Conservation (phyloP, 1,140 invertebrate species). For the Papilio dardanus region DNA sequence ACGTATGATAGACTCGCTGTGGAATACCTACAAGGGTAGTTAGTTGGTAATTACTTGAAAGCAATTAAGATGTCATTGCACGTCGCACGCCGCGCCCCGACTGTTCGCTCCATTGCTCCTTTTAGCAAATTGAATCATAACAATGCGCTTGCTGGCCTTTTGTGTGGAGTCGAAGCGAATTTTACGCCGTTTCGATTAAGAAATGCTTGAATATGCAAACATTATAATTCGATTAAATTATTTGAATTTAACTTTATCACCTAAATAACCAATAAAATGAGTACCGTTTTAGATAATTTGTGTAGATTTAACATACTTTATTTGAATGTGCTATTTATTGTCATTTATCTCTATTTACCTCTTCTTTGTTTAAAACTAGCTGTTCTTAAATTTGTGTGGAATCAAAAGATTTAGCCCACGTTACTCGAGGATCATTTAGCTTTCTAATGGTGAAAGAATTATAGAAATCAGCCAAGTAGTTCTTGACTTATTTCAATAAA, state of each 20-base stretch:
- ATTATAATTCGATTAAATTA: not conserved
- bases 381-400: too few relatives aligned
- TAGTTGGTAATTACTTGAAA: slow-evolving; percentile 45
- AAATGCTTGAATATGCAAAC: slow-evolving; percentile 29
- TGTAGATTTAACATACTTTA: not conserved
- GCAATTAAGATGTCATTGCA: slow-evolving; percentile 48
- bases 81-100: slow-evolving; percentile 42
- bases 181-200: slow-evolving; percentile 25
- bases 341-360: not conserved
- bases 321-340: not conserved
- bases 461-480: too few relatives aligned
- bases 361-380: not conserved
- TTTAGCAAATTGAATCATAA: slow-evolving; percentile 50
- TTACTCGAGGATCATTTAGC: too few relatives aligned
- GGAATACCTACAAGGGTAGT: slow-evolving; percentile 21
- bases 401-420: too few relatives aligned
- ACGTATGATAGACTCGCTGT: slow-evolving; percentile 22
- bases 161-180: slow-evolving; percentile 26
- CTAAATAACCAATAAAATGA: not conserved
- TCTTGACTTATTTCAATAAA: too few relatives aligned
- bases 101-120: slow-evolving; percentile 39
- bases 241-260: not conserved
- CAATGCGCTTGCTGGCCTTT: slow-evolving; percentile 35
- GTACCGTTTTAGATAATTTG: not conserved
- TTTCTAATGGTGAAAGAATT: too few relatives aligned